Evolutionary conservation across 92 coral and sea anemone species (phyloP).

Genomic region (Parazoanthus darwini): DNA sequence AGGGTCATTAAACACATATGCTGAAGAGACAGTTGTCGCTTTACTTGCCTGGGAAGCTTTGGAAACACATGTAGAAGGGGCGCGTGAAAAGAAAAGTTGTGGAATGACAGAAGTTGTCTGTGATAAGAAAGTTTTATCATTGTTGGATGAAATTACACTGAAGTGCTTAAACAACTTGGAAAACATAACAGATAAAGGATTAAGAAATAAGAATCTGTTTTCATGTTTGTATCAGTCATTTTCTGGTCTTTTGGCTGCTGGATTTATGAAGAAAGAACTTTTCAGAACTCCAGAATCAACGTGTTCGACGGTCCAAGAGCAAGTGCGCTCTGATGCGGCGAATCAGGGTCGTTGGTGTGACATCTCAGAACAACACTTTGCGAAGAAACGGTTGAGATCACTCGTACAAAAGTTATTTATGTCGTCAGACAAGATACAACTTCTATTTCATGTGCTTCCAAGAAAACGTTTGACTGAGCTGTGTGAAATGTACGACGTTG

Average conservation of each 20-base stretch:
- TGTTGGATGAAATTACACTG: slow-evolving; percentile 14
- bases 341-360: not conserved
- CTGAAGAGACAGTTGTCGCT: slow-evolving; percentile 8
- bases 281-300: not conserved
- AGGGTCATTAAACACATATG: slow-evolving; percentile 28
- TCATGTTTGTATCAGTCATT: slow-evolving; percentile 14
- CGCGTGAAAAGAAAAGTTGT: not conserved
- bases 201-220: not conserved
- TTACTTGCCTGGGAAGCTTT: slow-evolving; percentile 7
- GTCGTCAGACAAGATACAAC: not conserved
- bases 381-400: slow-evolving; percentile 12
- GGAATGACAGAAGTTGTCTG: not conserved
- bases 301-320: not conserved
- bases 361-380: not conserved
- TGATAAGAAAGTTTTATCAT: not conserved
- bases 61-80: not conserved
- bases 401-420: not conserved
- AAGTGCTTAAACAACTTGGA: slow-evolving; percentile 27
- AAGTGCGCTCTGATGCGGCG: not conserved
- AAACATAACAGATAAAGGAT: not conserved
- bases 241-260: slow-evolving; percentile 27
- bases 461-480: slow-evolving; percentile 25
- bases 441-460: slow-evolving; percentile 21
- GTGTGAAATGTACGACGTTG: slow-evolving; percentile 16
- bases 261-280: not conserved